Conservation (phyloP, 2,888 invertebrate genomes). For the Thyatira batis region DNA sequence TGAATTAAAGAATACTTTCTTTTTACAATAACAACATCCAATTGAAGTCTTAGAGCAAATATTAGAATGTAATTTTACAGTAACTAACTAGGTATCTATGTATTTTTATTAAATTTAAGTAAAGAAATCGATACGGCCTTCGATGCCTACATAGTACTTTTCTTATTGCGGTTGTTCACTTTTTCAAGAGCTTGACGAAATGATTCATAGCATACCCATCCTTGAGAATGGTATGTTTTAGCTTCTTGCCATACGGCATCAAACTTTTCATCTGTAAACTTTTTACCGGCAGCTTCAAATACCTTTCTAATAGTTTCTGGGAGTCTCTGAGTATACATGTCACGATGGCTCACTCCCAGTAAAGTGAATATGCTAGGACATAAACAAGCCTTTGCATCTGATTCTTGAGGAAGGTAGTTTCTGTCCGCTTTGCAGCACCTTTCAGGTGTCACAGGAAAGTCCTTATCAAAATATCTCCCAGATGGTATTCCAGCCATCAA, state of each 20-base stretch:
- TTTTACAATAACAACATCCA: constrained; percentile 4
- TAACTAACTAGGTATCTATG: no score
- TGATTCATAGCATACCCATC: constrained; percentile 72
- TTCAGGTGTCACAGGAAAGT: constrained; percentile 36
- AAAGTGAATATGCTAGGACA: constrained; percentile 38
- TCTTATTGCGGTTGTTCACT: neutral
- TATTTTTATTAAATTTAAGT: no score
- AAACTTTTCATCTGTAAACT: constrained; percentile 62
- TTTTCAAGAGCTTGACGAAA: constrained; percentile 42
- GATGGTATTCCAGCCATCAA: constrained; percentile 45
- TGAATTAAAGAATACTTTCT: no score
- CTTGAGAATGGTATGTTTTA: constrained; percentile 58
- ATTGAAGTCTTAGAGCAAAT: constrained; percentile 7
- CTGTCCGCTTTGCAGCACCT: constrained; percentile 37
- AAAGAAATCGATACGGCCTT: no score
- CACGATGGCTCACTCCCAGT: constrained; percentile 40
- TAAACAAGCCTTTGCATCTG: constrained; percentile 38
- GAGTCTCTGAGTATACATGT: constrained; percentile 40
- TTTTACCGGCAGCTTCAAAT: constrained; percentile 64
- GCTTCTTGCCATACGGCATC: constrained; percentile 66
- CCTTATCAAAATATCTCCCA: constrained; percentile 45
- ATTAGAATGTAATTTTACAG: neutral
- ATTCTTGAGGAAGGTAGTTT: constrained; percentile 39
- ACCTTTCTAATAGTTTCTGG: constrained; percentile 47
- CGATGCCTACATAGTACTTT: no score